Conservation (phyloP, 2,888 invertebrate species). For the Choreutis nemorana region DNA sequence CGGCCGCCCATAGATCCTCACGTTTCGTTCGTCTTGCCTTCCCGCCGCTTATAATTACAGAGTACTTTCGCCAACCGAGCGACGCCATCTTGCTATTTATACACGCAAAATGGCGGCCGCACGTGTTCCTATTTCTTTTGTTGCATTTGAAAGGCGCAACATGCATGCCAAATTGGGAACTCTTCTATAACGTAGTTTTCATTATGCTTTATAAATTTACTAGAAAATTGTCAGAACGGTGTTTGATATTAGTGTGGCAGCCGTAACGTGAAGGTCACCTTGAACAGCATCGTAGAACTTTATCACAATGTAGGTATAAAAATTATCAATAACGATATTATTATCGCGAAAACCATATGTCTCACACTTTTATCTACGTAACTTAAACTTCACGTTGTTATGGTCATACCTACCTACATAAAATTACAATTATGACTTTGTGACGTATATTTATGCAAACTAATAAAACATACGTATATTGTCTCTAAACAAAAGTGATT, state of each 20-base stretch:
- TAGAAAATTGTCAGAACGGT: not conserved
- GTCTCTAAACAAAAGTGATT: conserved; percentile 21
- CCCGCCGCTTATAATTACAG: conserved; percentile 54
- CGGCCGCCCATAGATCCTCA: conserved; percentile 54
- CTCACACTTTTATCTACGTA: no score
- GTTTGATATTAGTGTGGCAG: not conserved
- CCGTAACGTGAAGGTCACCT: conserved; percentile 46
- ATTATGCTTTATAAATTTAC: not conserved
- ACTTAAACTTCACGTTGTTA: no score
- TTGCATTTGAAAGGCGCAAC: conserved; percentile 34
- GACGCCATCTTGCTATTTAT: conserved; percentile 63
- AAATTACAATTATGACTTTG: no score
- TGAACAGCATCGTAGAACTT: no score
- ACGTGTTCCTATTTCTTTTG: conserved; percentile 52
- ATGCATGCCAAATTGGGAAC: conserved; percentile 16
- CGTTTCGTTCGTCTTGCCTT: conserved; percentile 42
- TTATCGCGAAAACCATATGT: no score
- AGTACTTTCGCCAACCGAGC: conserved; percentile 60
- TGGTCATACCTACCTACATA: no score
- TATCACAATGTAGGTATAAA: no score
- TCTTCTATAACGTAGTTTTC: conserved; percentile 4
- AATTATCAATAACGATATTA: no score
- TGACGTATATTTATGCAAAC: no score
- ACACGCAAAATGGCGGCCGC: conserved; percentile 58
- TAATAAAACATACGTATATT: no score